phyloP scores from a whole-genome alignment of 2,888 invertebrate species.

The Urechis unicinctus region DNA sequence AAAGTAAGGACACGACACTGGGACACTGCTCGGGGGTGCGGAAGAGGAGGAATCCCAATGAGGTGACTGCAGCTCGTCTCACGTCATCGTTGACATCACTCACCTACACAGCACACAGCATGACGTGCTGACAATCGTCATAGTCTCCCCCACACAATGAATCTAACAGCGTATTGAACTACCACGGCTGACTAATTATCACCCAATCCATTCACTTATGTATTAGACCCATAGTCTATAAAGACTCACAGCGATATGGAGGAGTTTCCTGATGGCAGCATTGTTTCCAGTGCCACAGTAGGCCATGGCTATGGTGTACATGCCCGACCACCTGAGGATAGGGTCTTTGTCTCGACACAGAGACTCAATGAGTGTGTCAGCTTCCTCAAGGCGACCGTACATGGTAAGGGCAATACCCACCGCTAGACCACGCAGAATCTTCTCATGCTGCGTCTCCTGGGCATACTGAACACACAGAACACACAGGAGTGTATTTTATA shows the following conservation, averaged over 20 bases:
- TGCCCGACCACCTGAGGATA: slow-evolving; percentile 87
- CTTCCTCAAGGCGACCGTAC: slow-evolving; percentile 95
- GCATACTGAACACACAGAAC: slow-evolving; percentile 63
- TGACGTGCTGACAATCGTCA: too few species aligned
- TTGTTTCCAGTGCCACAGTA: slow-evolving; percentile 98
- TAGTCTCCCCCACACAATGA: too few species aligned
- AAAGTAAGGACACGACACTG: slow-evolving; percentile 89
- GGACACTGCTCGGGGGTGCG: slow-evolving; percentile 91
- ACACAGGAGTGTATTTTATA: too few species aligned
- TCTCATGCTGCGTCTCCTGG: slow-evolving; percentile 95
- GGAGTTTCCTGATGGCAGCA: slow-evolving; percentile 82
- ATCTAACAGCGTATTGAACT: too few species aligned
- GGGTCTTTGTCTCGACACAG: slow-evolving; percentile 90
- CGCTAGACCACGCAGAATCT: slow-evolving; percentile 92
- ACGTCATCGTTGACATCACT: slow-evolving; percentile 99
- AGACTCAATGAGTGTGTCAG: slow-evolving; percentile 85
- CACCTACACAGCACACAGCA: too few species aligned
- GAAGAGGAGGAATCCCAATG: slow-evolving; percentile 95
- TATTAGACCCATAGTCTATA: background rate
- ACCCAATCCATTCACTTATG: background rate
- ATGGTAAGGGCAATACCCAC: slow-evolving; percentile 93
- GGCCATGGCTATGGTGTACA: slow-evolving; percentile 97
- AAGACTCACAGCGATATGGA: slow-evolving; percentile 80
- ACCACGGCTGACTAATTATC: too few species aligned
- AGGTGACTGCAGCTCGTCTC: slow-evolving; percentile 93